These are phyloP conservation scores for Trissoscelio sp. DNA, from an alignment of 2,888 invertebrate genomes.

Conservation along the genomic window DNA sequence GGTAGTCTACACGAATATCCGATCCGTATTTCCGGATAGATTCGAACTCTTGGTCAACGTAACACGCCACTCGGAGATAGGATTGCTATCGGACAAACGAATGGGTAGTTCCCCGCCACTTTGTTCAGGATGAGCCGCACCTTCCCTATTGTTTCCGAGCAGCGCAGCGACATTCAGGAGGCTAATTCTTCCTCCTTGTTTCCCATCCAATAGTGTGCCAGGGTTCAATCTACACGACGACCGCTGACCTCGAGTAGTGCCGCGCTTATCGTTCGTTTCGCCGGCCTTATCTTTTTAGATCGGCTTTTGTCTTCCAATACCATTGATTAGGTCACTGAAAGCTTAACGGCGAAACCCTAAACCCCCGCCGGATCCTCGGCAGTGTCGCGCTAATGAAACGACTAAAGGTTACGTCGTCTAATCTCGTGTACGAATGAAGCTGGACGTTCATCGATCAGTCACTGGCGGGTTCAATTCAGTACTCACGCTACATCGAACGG, in stretches of 20 bases:
- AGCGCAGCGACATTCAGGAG: slow-evolving; percentile 69
- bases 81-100: slow-evolving; percentile 65
- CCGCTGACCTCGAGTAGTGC: slow-evolving; percentile 62
- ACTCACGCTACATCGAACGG: neutral
- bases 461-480: slow-evolving; percentile 27
- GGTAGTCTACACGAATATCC: slow-evolving; percentile 68
- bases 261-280: slow-evolving; percentile 70
- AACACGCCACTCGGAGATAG: slow-evolving; percentile 70
- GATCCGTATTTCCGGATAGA: slow-evolving; percentile 62
- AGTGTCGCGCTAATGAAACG: slow-evolving; percentile 82
- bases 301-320: slow-evolving; percentile 82
- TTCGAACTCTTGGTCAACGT: slow-evolving; percentile 70
- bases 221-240: slow-evolving; percentile 76
- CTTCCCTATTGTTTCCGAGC: slow-evolving; percentile 77
- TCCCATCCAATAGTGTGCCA: slow-evolving; percentile 58
- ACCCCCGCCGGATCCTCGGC: slow-evolving; percentile 70
- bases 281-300: slow-evolving; percentile 72
- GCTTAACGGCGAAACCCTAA: slow-evolving; percentile 74
- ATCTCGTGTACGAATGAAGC: slow-evolving; percentile 76
- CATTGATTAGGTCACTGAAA: slow-evolving; percentile 81
- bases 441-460: slow-evolving; percentile 61
- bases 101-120: slow-evolving; percentile 71
- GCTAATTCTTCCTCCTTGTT: slow-evolving; percentile 67
- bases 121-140: slow-evolving; percentile 75
- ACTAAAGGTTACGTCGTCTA: slow-evolving; percentile 77